Base-by-base conservation (phyloP, 2,113 vertebrate species). In the Gopherus flavomarginatus region DNA sequence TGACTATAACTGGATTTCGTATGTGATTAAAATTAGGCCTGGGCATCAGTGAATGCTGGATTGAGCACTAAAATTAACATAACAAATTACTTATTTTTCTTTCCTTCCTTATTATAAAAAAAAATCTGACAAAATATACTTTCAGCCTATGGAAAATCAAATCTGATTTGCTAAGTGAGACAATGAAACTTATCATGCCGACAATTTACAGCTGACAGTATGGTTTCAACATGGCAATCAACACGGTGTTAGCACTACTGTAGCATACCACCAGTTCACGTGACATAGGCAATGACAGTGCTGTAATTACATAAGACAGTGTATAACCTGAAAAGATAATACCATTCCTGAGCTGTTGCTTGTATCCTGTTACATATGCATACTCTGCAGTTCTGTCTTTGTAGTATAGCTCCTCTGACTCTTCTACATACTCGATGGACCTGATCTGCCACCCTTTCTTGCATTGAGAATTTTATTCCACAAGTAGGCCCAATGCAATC, bases 101-200 rank as follows among this genome's bases (percentile, higher is more conserved):
- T 49, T 49, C 47, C 47, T 47, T 47, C 47, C 47, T 49, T 49
- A 11, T 49, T 49, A 47, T 49, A 49, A 49, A 49, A 49, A 95
- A 94, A 26, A 62, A 90, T 89, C 72, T 95, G 35, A 19, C 19
- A 89, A 92, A 86, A 62, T 47, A 86, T 87, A 93, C 86, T 91
- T 81, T 24, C 85, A 96, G 90, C 35, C 91, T 94, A 93, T 89
- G 89, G 83, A 92, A 97, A 97, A 93, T 86, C 89, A 96, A 96
- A 89, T 65, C 88, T 53, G 54, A 80, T 85, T 94, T 96, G 85
- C 90, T 94, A 96, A 93, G 83, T 52, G 87, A 92, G 90, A 94
- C 90, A 92, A 90, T 96, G 77, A 92, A 77, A 21, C 22, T 87
- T 16, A 86, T 53, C 89, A 88, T 26, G 10, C 49, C 83, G 42